These are phyloP conservation scores for Ormyrus rosae DNA, from an alignment of 2,888 invertebrate genomes.

Conservation along the genomic window DNA sequence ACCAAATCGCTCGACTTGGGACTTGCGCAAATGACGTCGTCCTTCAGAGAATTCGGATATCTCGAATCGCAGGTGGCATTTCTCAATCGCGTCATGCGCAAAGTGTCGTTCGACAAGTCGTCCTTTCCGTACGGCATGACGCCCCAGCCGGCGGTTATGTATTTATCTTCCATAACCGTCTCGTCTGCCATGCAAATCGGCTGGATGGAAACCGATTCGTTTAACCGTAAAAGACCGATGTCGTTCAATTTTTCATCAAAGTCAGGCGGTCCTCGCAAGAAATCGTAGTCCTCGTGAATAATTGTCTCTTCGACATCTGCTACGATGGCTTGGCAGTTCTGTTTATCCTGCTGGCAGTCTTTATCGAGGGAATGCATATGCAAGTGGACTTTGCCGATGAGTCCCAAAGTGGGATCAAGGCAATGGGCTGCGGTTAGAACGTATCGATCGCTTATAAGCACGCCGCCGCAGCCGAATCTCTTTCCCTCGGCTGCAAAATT, in stretches of 20 bases:
- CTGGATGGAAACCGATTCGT: neutral
- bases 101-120: too few species aligned
- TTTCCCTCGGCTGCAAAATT: neutral
- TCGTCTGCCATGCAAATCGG: slow-evolving; percentile 23
- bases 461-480: slow-evolving; percentile 36
- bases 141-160: slow-evolving; percentile 29
- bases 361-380: too few species aligned
- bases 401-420: neutral
- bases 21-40: too few species aligned
- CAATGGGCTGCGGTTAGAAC: slow-evolving; percentile 40
- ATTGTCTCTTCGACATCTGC: slow-evolving; percentile 19
- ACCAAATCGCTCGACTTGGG: too few species aligned
- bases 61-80: too few species aligned
- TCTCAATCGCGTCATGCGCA: too few species aligned
- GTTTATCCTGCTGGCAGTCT: neutral
- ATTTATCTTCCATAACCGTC: neutral
- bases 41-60: too few species aligned
- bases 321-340: neutral
- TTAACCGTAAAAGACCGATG: slow-evolving; percentile 20
- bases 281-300: slow-evolving; percentile 24
- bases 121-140: neutral
- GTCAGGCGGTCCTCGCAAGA: neutral
- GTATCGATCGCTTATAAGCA: slow-evolving; percentile 35
- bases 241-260: neutral
- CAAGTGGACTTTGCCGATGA: neutral